Conservation (phyloP, 2,113 vertebrate genomes). For the Lampris incognitus region DNA sequence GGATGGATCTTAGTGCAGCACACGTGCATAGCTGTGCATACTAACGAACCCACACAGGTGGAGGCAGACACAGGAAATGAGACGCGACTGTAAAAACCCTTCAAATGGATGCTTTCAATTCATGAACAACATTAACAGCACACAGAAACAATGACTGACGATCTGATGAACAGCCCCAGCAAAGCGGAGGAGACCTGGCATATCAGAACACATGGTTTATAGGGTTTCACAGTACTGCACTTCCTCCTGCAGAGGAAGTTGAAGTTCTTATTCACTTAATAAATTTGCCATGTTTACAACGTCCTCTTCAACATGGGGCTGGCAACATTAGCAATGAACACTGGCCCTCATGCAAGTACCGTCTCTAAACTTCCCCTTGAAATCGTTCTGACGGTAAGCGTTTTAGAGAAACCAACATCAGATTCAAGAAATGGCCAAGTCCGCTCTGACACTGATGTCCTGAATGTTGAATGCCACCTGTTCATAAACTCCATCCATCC, state of each 20-base stretch:
- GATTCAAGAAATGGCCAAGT: no score
- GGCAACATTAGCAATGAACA: no score
- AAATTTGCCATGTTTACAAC: no score
- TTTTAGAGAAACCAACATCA: no score
- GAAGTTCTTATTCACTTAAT: no score
- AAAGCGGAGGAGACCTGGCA: conserved; percentile 2
- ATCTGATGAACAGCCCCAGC: background rate
- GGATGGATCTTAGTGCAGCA: background rate
- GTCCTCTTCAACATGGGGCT: no score
- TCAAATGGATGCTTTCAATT: background rate
- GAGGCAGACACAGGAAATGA: conserved; percentile 19
- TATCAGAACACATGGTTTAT: background rate
- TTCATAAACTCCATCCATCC: no score
- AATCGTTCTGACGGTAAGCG: no score
- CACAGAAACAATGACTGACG: background rate
- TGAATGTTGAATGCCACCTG: no score
- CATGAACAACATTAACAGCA: background rate
- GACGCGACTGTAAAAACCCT: background rate
- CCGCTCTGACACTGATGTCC: no score
- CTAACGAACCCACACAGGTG: background rate
- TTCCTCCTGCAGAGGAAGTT: background rate
- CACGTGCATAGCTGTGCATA: conserved; percentile 38
- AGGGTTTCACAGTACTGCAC: conserved; percentile 24
- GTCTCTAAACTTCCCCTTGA: no score
- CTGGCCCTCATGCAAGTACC: no score